Evolutionary conservation across 2,888 invertebrate species (phyloP), one percentile per base, ranked within the genome.

Genomic region (Siphlonurus alternatus): DNA sequence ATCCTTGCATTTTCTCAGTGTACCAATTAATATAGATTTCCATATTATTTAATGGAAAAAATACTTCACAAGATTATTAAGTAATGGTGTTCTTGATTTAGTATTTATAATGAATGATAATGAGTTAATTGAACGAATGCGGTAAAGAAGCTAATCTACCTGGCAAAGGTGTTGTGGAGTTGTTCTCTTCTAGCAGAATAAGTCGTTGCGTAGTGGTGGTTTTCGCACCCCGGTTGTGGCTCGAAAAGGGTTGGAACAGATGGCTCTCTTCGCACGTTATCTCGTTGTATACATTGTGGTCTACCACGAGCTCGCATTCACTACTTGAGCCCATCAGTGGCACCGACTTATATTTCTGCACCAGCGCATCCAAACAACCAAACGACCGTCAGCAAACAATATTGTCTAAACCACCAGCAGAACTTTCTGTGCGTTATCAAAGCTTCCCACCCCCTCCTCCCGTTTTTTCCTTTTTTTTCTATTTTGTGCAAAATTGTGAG

Each of bases 181-280:
- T 77, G 0, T 78, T 73, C 70, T 88, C 87, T 1, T 75, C 76
- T 0, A 78, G 69, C 18, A 88, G 73, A 5, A 75, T 73, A 66
- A 89, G 75, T 62, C 78, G 78, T 63, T 87, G 84, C 1, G 76
- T 73, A 0, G 86, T 80, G 2, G 80, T 83, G 2, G 89, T 87
- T 71, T 84, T 81, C 0, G 87, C 89, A 0, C 89, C 90, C 0
- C 86, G 82, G 66, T 82, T 81, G 63, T 80, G 81, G 65, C 86
- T 87, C 0, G 89, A 88, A 71, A 92, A 86, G 0, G 91, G 88
- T 70, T 87, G 84, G 66, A 91, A 80, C 51, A 85, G 76, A 72
- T 91, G 88, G 0, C 80, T 77, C 73, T 92, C 92, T 38, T 78
- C 77, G 71, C 93, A 93, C 23, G 73, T 79, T 1, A 91, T 83